These are phyloP conservation scores for Orthosia cruda DNA, from an alignment of 2,888 invertebrate genomes.

Conservation along the genomic window DNA sequence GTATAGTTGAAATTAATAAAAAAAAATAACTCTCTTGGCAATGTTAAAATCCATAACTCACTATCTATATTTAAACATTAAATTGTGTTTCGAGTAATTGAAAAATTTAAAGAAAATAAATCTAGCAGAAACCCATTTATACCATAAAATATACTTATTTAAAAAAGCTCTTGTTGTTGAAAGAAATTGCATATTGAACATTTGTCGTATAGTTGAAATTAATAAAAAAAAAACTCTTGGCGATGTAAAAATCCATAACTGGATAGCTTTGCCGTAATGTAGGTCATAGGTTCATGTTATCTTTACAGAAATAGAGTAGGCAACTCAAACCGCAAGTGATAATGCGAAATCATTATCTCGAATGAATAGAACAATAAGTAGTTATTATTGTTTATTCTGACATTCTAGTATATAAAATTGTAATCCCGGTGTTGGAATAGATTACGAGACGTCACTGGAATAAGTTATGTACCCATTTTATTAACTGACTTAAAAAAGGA, in stretches of 20 bases:
- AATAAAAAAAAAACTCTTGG: neutral
- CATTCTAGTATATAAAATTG: conserved; percentile 14
- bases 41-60: conserved; percentile 29
- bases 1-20: neutral
- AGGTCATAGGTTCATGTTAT: conserved; percentile 57
- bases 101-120: too few relatives aligned
- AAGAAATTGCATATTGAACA: neutral
- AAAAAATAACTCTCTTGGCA: neutral
- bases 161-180: too few relatives aligned
- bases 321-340: conserved; percentile 37
- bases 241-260: conserved; percentile 9
- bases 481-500: too few relatives aligned
- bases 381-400: conserved; percentile 26
- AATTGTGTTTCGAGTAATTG: conserved; percentile 51
- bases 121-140: neutral
- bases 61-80: conserved; percentile 71
- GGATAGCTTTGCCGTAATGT: conserved; percentile 26
- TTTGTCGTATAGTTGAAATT: neutral
- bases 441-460: neutral
- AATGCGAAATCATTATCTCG: conserved; percentile 40
- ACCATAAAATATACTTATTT: conserved; percentile 9
- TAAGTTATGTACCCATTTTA: neutral
- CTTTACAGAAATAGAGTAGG: conserved; percentile 34
- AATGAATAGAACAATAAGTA: conserved; percentile 46
- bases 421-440: neutral